Evolutionary conservation across 1,140 invertebrate species (phyloP), one percentile per base, ranked within the genome.

Genomic region (Asobara japonica): DNA sequence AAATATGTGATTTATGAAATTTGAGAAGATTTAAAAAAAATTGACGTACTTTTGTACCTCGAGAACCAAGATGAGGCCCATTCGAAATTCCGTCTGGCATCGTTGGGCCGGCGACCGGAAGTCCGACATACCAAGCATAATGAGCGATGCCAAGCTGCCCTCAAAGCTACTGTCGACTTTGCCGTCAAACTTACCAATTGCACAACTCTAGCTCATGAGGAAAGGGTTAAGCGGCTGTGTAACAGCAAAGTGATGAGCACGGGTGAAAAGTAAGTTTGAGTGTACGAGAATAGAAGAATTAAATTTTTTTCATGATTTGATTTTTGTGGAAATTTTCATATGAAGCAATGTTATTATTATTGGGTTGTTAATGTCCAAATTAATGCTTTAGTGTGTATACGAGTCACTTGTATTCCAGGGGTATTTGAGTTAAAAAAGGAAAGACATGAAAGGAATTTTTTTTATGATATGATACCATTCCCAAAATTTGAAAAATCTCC

Each of bases 101-200:
- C 82, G 3, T 25, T 85, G 6, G 78, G 77, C 22, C 67, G 74
- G 3, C 81, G 75, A 13, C 84, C 85, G 67, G 80, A 87, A 79
- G 80, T 84, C 10, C 81, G 83, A 45, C 83, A 86, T 41, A 82
- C 64, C 18, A 85, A 79, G 27, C 84, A 86, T 56, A 83, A 83
- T 36, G 73, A 81, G 0, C 74, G 82, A 22, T 86, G 83, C 22
- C 79, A 76, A 16, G 79, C 79, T 1, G 84, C 84, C 10, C 75
- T 86, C 18, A 83, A 86, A 65, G 82, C 84, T 10, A 86, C 84
- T 22, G 82, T 84, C 29, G 82, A 84, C 29, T 86, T 84, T 71
- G 72, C 77, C 41, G 65, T 79, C 7, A 79, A 79, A 31, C 73
- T 80, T 73, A 75, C 78, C 41, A 82, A 82, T 71, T 76, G 77